Percentiles rank a stretch among this genome's conserved stretches.
Evolutionary conservation across 2,888 invertebrate genomes (phyloP).

Genomic region (Cryptocephalus moraei): DNA sequence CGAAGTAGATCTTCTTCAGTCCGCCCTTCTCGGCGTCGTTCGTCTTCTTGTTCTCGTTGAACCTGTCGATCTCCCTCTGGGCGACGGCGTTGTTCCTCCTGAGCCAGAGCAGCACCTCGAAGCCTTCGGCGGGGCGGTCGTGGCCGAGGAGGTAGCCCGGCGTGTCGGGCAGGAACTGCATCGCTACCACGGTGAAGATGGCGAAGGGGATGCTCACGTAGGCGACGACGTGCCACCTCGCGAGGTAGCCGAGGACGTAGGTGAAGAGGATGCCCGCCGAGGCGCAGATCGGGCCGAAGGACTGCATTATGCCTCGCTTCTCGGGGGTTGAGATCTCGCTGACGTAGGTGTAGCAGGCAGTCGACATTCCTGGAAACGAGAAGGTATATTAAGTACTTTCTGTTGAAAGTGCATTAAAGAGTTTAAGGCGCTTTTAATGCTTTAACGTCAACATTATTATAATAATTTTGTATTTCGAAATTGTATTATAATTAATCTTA

Average conservation of each 20-base stretch:
- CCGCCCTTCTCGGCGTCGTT: slow-evolving; percentile 11
- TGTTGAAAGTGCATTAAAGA: too few species aligned
- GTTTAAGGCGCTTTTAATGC: too few species aligned
- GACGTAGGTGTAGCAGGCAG: slow-evolving; percentile 58
- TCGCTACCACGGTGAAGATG: slow-evolving; percentile 45
- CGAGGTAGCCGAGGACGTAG: slow-evolving; percentile 55
- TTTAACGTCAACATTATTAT: too few species aligned
- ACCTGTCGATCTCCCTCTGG: slow-evolving; percentile 51
- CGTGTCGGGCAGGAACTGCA: slow-evolving; percentile 58
- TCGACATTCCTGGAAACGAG: slow-evolving; percentile 51
- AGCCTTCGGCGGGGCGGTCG: slow-evolving; percentile 46
- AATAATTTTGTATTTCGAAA: too few species aligned
- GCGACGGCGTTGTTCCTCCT: slow-evolving; percentile 51
- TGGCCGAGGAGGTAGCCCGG: slow-evolving; percentile 56
- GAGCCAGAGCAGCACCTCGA: slow-evolving; percentile 54
- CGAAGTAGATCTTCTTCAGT: slow-evolving; percentile 31
- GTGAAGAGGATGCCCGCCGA: slow-evolving; percentile 62
- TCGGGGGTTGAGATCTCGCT: slow-evolving; percentile 59
- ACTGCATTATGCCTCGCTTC: slow-evolving; percentile 57
- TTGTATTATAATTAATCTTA: too few species aligned
- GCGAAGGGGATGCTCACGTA: slow-evolving; percentile 51
- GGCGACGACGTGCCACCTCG: slow-evolving; percentile 57
- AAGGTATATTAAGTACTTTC: neutral
- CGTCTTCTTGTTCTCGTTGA: slow-evolving; percentile 13
- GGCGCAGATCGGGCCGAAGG: slow-evolving; percentile 59